A percentile compares a stretch with the other conserved stretches of the same genome.
These are phyloP conservation scores for Apogon hyalosoma DNA, from an alignment of 2,797 vertebrate genomes.

Conservation along the genomic window DNA sequence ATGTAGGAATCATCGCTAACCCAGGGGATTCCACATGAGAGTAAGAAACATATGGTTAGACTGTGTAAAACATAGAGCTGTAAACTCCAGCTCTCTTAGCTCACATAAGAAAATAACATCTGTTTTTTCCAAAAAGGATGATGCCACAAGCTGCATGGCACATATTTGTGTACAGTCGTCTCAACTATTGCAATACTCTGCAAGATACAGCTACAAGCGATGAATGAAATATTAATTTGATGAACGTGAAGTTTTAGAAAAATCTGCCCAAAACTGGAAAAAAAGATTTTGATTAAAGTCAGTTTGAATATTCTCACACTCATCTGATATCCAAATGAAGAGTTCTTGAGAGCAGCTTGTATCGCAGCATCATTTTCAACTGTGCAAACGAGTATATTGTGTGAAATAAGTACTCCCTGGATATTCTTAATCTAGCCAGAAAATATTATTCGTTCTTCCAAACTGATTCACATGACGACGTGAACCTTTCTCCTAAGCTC, in stretches of 20 bases:
- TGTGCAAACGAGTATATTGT: background rate
- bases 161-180: conserved; percentile 21
- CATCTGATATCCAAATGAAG: background rate
- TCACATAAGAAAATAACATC: conserved; percentile 24
- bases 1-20: background rate
- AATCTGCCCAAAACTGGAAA: conserved; percentile 2
- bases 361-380: background rate
- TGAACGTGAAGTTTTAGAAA: conserved; percentile 4
- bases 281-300: conserved; percentile 8
- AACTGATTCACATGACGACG: background rate
- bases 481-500: background rate
- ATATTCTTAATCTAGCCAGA: background rate
- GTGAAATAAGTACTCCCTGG: background rate
- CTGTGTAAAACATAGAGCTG: conserved; percentile 17
- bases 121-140: conserved; percentile 28
- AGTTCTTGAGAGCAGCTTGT: conserved; percentile 1
- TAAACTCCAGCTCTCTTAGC: conserved; percentile 15
- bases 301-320: background rate
- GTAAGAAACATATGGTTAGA: conserved; percentile 35
- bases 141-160: conserved; percentile 39
- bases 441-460: background rate
- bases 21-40: background rate
- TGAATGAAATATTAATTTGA: conserved; percentile 44
- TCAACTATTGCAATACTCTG: conserved; percentile 21
- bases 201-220: conserved; percentile 20